phyloP scores from a whole-genome alignment of 2,113 vertebrate genomes.

The Holacanthus passer region DNA sequence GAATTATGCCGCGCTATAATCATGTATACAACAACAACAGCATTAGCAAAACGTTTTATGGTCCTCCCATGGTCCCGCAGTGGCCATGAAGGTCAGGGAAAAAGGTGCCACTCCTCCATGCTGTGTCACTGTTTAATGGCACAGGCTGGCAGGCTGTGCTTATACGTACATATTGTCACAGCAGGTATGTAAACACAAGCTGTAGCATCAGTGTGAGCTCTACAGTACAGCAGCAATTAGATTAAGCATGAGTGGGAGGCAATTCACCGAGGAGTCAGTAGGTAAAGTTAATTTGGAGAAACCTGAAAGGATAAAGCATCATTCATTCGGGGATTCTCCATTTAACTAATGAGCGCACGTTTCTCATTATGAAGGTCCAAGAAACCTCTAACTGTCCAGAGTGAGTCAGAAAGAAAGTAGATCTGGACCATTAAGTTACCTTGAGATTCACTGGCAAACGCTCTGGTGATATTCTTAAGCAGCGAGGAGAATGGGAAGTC shows the following conservation, averaged over 20 bases:
- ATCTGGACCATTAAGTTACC: constrained; percentile 69
- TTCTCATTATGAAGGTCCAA: constrained; percentile 35
- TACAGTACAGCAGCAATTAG: constrained; percentile 22
- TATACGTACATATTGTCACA: constrained; percentile 28
- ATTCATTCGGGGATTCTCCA: constrained; percentile 22
- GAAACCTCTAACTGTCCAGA: constrained; percentile 14
- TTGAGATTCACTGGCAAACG: constrained; percentile 72
- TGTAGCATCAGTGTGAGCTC: constrained; percentile 29
- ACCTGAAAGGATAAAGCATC: constrained; percentile 24
- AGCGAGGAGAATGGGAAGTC: constrained; percentile 64
- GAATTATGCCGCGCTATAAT: constrained; percentile 66
- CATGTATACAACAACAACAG: constrained; percentile 62
- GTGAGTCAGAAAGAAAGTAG: constrained; percentile 3
- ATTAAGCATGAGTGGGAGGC: constrained; percentile 14
- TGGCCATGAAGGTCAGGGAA: constrained; percentile 40
- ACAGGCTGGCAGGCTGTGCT: constrained; percentile 4
- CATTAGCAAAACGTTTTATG: constrained; percentile 57
- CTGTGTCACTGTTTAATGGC: constrained; percentile 23
- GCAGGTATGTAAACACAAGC: constrained; percentile 44
- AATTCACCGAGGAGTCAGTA: constrained; percentile 18
- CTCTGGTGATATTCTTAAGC: constrained; percentile 69
- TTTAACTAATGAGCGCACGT: constrained; percentile 34
- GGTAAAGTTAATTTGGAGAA: constrained; percentile 34
- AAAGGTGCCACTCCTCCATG: constrained; percentile 39
- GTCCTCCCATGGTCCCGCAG: constrained; percentile 37